Percentiles rank a stretch among this genome's conserved stretches.
Conservation (phyloP, 2,888 invertebrate genomes). For the Sphinx pinastri region DNA sequence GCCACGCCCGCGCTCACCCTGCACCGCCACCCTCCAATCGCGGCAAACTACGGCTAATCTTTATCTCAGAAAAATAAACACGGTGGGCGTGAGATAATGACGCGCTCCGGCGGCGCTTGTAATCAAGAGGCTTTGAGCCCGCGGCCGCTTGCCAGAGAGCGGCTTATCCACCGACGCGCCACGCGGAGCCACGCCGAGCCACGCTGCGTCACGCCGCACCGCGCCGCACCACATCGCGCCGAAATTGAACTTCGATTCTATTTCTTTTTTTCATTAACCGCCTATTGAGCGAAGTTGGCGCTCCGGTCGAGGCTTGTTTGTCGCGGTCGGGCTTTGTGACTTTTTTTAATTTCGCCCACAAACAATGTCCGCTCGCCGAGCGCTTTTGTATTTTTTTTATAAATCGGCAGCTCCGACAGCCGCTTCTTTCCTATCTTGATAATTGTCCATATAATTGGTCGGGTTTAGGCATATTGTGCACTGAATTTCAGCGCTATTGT, state of each 20-base stretch:
- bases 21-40: slow-evolving; percentile 72
- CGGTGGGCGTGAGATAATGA: slow-evolving; percentile 81
- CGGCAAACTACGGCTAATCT: slow-evolving; percentile 79
- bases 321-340: slow-evolving; percentile 55
- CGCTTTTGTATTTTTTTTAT: slow-evolving; percentile 63
- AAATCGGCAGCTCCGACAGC: slow-evolving; percentile 58
- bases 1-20: slow-evolving; percentile 32
- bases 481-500: slow-evolving; percentile 48
- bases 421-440: slow-evolving; percentile 64
- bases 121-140: slow-evolving; percentile 79
- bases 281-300: slow-evolving; percentile 55
- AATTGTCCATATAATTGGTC: slow-evolving; percentile 80
- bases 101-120: slow-evolving; percentile 69
- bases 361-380: slow-evolving; percentile 52
- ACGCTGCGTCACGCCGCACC: neutral
- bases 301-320: slow-evolving; percentile 52
- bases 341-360: slow-evolving; percentile 57
- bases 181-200: neutral
- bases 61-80: slow-evolving; percentile 84
- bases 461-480: slow-evolving; percentile 70
- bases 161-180: slow-evolving; percentile 70
- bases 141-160: slow-evolving; percentile 68
- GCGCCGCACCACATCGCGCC: slow-evolving; percentile 53
- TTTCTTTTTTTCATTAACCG: slow-evolving; percentile 59
- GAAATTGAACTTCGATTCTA: slow-evolving; percentile 62